Base-by-base conservation (phyloP, 2,888 invertebrate species). In the Blastobasis adustella region DNA sequence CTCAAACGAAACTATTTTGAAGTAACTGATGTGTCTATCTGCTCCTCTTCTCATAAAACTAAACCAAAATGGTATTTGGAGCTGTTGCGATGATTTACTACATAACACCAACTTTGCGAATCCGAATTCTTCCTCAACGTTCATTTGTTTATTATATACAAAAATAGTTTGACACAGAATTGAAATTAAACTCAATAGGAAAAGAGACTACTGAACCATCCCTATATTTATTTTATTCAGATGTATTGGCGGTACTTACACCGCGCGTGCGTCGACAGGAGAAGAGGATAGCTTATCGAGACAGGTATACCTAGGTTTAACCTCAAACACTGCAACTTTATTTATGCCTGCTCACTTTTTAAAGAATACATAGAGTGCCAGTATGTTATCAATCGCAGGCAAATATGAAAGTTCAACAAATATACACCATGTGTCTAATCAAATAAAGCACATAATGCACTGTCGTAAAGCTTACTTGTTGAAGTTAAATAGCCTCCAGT, bases 171-270 rank as follows among this genome's bases (percentile, higher is more conserved):
- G 23, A 23, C 23, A 23, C 23, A 23, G 3, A 3, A 23, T 23
- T 23, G 23, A 23, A 23, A 23, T 23, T 23, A 23, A 23, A 23
- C 23, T 23, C 23, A 23, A 23, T 1, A 2, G 23, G 3, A 23
- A 23, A 23, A 23, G 23, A 23, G 2, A 23, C 23, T 23, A 3
- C 2, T 23, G 41, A 44, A 48, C 37, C 10, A 10, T 5, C 45
- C 9, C 6, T 38, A 0, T n/a, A 45, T 37, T 52, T 48, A 5
- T 46, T 49, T 49, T 54, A 50, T 55, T 43, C 58, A 90, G 90
- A 62, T 92, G 93, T 72, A 92, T 93, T 62, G 92, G 92, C 49
- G 91, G 91, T 8, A 85, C 90, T 1, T 91, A 89, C 68, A 82
- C 89, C 6, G 82, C 80, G 37, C 85, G 90, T 46, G 87, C 79